Conservation (phyloP, 2,888 invertebrate species). For the Limnephilus lunatus region DNA sequence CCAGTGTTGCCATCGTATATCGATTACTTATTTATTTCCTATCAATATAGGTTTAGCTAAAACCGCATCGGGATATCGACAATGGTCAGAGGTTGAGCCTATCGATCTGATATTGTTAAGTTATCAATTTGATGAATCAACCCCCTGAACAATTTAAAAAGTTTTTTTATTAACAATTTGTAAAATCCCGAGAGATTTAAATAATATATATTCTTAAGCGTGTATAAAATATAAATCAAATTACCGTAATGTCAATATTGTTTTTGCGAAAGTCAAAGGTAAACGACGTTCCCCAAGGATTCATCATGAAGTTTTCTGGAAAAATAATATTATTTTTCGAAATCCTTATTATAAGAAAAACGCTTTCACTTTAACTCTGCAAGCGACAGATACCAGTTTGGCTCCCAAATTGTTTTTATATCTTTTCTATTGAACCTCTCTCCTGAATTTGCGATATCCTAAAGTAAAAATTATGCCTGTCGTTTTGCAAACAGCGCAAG, state of each 20-base stretch:
- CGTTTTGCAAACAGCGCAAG: constrained; percentile 24
- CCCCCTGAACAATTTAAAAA: no score
- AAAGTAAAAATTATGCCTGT: constrained; percentile 31
- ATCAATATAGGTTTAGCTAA: no score
- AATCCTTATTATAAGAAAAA: not conserved
- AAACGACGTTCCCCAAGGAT: not conserved
- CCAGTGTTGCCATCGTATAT: no score
- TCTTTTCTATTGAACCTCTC: constrained; percentile 23
- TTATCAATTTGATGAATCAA: no score
- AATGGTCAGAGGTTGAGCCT: no score
- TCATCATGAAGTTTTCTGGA: not conserved
- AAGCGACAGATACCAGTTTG: not conserved
- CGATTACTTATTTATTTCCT: no score
- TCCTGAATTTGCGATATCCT: constrained; percentile 10
- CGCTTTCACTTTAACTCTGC: not conserved
- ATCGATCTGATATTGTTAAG: no score
- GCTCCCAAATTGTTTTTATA: not conserved
- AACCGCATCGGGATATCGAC: no score
- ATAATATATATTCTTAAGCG: not conserved
- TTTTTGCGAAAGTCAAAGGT: not conserved
- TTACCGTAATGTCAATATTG: not conserved
- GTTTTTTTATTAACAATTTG: not conserved
- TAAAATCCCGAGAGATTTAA: not conserved
- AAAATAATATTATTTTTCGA: not conserved
- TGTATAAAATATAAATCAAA: not conserved